Base-by-base conservation (phyloP, 2,113 vertebrate genomes). In the Anolis sagrei region DNA sequence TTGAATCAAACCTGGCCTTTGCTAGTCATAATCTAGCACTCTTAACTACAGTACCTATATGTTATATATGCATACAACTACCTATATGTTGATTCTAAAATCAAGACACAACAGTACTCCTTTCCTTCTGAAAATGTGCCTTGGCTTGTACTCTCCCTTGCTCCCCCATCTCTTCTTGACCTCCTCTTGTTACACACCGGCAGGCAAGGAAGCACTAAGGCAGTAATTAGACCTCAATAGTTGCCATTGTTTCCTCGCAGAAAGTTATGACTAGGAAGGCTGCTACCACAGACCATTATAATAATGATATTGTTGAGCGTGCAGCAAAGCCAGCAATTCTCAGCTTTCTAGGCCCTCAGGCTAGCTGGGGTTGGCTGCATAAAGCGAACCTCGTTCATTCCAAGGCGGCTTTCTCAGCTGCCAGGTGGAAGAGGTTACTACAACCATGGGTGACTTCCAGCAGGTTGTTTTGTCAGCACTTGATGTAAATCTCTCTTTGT, bases 211-310 rank as follows among this genome's bases (percentile, higher is more conserved):
- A 32, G 66, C 58, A 1, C n/a, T 70, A 86, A 83, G 89, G 34
- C 32, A 74, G 62, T 86, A 72, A 48, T 58, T 81, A 68, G 62
- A 79, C 76, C 70, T 75, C n/a, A 39, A 8, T 14, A 87, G 81
- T 77, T 64, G 0, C 80, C 3, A 48, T 39, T 29, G 79, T 77
- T 70, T 83, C 2, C 36, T 76, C 25, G 49, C 81, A 70, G 81
- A 79, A 89, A 78, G 44, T 81, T 88, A 48, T 83, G 86, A 86
- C 34, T 91, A 70, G 86, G 87, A 87, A 88, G 44, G 64, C 89
- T 89, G 86, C 92, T 93, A 58, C 72, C 82, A 90, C n/a, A 34
- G 76, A 82, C 84, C 79, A 92, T 94, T 93, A 93, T 79, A 89
- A 72, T 90, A 90, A 92, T 92, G 70, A 89, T 13, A 18, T 62